Evolutionary conservation across 2,797 vertebrate species (phyloP).

Genomic region (Muscicapa comitata): DNA sequence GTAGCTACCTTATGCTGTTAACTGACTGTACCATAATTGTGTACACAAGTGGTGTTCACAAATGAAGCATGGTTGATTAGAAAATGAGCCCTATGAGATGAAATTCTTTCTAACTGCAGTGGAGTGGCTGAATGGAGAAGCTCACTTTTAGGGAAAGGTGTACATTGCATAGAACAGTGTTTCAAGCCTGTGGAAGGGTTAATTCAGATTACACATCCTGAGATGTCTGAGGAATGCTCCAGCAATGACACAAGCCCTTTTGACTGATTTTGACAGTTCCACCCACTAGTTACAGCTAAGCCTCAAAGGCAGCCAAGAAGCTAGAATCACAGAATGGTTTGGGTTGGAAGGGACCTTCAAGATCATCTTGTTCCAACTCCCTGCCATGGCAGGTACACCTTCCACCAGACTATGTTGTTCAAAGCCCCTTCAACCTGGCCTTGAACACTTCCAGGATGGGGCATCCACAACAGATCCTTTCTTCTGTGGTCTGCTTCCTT

Average conservation of each 20-base stretch:
- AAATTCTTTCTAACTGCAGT: not conserved
- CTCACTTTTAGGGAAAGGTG: not conserved
- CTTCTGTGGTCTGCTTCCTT: not conserved
- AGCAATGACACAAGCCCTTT: not conserved
- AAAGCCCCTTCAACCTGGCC: not conserved
- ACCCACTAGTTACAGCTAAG: not conserved
- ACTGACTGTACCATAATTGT: constrained; percentile 17
- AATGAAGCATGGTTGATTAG: constrained; percentile 21
- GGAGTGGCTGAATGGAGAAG: not conserved
- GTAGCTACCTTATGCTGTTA: not conserved
- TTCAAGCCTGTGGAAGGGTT: not conserved
- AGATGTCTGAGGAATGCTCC: not conserved
- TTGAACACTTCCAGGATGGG: not conserved
- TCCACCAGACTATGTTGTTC: not conserved
- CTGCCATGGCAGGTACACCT: not conserved
- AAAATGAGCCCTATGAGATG: constrained; percentile 23
- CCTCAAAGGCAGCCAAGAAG: not conserved
- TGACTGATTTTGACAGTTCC: not conserved
- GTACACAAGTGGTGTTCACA: constrained; percentile 33
- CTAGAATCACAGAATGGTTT: not conserved
- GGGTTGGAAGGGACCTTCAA: not conserved
- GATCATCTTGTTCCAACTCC: not conserved
- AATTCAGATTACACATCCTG: not conserved
- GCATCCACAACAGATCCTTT: not conserved
- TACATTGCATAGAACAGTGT: not conserved